Evolutionary conservation across 35 echinoderm and acorn worm species (phyloP).

Genomic region (Ptychodera flava): DNA sequence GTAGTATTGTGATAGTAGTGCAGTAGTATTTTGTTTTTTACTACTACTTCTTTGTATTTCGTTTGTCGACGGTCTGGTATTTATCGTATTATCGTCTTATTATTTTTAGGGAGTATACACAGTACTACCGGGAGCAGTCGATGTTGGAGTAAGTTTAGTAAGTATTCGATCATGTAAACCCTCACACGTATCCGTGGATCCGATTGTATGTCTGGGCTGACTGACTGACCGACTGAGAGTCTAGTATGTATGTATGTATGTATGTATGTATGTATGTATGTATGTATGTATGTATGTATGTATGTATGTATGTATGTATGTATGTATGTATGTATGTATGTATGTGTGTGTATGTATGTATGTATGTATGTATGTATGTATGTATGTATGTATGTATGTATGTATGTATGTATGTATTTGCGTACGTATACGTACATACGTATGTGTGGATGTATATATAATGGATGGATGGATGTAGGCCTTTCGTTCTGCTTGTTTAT

Average conservation of each 20-base stretch:
- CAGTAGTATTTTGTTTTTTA: not conserved
- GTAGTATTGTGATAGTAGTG: not conserved
- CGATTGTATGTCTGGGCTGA: no score
- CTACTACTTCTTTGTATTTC: not conserved
- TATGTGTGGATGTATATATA: not conserved
- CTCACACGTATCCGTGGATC: no score
- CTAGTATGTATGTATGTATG: not conserved
- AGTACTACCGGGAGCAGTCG: slow-evolving; percentile 46
- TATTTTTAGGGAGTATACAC: slow-evolving; percentile 57
- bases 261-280: not conserved
- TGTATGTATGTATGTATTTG: not conserved
- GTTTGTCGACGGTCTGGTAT: no score
- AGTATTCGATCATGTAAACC: slow-evolving; percentile 18
- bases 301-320: not conserved
- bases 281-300: not conserved
- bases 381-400: slow-evolving; percentile 2
- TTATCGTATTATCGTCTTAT: no score
- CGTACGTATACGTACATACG: not conserved
- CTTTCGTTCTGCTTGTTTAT: not conserved
- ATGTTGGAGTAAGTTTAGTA: slow-evolving; percentile 78
- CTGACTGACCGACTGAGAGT: not conserved
- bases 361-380: slow-evolving; percentile 2
- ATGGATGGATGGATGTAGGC: not conserved
- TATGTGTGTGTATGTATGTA: not conserved
- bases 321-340: not conserved